Conservation (phyloP, 1,140 invertebrate species). For the Trichonephila inaurata region DNA sequence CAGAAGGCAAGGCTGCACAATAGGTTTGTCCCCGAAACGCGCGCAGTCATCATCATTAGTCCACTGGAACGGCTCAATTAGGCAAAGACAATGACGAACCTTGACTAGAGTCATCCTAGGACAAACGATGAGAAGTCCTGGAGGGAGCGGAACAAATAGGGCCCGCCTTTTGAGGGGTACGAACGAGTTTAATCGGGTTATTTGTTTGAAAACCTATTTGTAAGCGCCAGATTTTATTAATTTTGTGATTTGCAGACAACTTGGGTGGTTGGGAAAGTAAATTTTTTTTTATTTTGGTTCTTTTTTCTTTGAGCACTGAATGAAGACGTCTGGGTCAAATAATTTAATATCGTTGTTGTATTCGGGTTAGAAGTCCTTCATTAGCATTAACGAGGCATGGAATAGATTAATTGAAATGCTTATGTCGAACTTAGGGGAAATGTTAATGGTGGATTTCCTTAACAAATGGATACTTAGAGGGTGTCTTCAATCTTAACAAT, state of each 20-base stretch:
- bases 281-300: background rate
- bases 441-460: constrained; percentile 4
- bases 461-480: background rate
- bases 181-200: constrained; percentile 10
- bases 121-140: background rate
- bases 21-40: constrained; percentile 24
- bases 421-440: background rate
- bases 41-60: constrained; percentile 49
- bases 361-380: background rate
- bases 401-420: background rate
- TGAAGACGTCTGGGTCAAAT: background rate
- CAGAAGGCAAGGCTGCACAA: background rate
- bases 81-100: constrained; percentile 57
- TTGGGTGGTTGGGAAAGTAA: background rate
- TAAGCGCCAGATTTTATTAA: constrained; percentile 17
- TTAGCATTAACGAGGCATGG: background rate
- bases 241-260: background rate
- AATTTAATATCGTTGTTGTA: constrained; percentile 8
- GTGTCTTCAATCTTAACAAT: constrained; percentile 16
- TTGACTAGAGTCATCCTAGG: background rate
- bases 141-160: constrained; percentile 3
- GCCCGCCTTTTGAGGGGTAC: background rate
- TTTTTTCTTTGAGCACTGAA: background rate
- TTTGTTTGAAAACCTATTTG: constrained; percentile 16
- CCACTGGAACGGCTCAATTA: constrained; percentile 55